Evolutionary conservation across 2,888 invertebrate species (phyloP).

Genomic region (Poecilus cupreus): DNA sequence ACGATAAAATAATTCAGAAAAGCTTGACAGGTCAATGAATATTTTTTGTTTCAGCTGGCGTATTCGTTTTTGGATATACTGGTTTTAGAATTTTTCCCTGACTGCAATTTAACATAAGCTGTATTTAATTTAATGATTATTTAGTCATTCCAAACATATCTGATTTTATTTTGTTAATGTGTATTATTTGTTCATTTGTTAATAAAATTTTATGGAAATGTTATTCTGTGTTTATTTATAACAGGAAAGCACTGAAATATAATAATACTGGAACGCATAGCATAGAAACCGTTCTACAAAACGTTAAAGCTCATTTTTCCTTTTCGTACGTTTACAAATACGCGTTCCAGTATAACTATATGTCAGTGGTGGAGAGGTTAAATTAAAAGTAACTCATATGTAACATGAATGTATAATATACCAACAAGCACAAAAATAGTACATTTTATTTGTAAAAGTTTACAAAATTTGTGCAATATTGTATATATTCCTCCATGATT

Average conservation of each 20-base stretch:
- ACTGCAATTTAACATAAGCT: slow-evolving; percentile 66
- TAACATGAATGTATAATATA: slow-evolving; percentile 58
- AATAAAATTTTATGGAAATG: slow-evolving; percentile 33
- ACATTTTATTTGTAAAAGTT: slow-evolving; percentile 45
- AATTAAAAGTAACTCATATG: slow-evolving; percentile 23
- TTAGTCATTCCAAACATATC: slow-evolving; percentile 30
- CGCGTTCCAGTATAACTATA: no score
- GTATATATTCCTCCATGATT: background rate
- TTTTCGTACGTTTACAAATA: no score
- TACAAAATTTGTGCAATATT: slow-evolving; percentile 56
- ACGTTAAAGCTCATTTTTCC: no score
- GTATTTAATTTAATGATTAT: slow-evolving; percentile 19
- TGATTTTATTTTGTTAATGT: slow-evolving; percentile 47
- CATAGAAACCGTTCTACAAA: no score
- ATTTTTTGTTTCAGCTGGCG: slow-evolving; percentile 76
- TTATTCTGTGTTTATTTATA: background rate
- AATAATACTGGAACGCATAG: no score
- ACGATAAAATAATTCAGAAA: no score
- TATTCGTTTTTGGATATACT: slow-evolving; percentile 87
- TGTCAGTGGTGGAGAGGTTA: background rate
- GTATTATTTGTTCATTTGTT: slow-evolving; percentile 35
- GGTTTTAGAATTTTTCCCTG: slow-evolving; percentile 85
- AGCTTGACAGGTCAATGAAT: no score
- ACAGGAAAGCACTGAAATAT: no score
- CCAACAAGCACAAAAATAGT: slow-evolving; percentile 58